Evolutionary conservation across 2,797 vertebrate species (phyloP).

Genomic region (Semaprochilodus insignis): DNA sequence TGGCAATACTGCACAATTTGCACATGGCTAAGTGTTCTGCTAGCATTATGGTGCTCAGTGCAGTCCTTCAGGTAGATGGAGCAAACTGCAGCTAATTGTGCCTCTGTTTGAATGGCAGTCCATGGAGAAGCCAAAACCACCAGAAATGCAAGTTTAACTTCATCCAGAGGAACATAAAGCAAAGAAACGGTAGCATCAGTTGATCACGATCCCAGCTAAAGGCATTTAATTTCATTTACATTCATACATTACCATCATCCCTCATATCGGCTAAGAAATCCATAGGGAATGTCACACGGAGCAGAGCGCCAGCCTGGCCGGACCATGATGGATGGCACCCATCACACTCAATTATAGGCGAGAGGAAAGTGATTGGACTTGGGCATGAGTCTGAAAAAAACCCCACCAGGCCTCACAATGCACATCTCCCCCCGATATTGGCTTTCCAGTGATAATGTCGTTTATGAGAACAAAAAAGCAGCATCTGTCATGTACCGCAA

Average conservation of each 20-base stretch:
- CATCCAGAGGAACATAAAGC: constrained; percentile 49
- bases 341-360: constrained; percentile 78
- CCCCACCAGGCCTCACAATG: constrained; percentile 66
- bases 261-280: constrained; percentile 77
- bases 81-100: too few species aligned
- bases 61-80: too few species aligned
- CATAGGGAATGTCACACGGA: constrained; percentile 71
- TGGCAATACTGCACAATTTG: too few species aligned
- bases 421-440: constrained; percentile 73
- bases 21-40: too few species aligned
- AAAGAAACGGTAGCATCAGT: constrained; percentile 24
- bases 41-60: too few species aligned
- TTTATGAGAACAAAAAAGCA: constrained; percentile 67
- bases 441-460: constrained; percentile 80
- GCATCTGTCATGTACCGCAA: constrained; percentile 73
- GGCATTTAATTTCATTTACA: constrained; percentile 75
- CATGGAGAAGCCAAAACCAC: neutral
- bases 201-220: constrained; percentile 65
- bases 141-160: constrained; percentile 3
- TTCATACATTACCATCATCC: constrained; percentile 71
- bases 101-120: too few species aligned
- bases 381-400: constrained; percentile 59
- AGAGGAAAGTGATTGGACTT: constrained; percentile 78
- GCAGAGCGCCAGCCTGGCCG: constrained; percentile 50
- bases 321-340: constrained; percentile 76